These are phyloP conservation scores for Rhingia rostrata DNA, from an alignment of 2,888 invertebrate species.

Conservation along the genomic window DNA sequence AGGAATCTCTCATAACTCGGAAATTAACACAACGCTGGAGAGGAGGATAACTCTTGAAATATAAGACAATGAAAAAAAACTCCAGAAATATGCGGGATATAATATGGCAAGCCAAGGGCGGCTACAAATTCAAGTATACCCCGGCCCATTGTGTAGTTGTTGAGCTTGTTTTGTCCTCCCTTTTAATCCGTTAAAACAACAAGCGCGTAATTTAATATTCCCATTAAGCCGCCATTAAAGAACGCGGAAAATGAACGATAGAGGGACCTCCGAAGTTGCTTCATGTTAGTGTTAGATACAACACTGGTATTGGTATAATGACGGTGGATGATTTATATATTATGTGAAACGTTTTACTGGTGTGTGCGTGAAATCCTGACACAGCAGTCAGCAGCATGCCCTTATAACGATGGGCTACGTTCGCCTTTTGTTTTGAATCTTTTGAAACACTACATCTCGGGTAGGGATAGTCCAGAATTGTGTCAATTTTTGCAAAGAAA, in stretches of 20 bases:
- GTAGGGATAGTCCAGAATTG: neutral
- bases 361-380: constrained; percentile 25
- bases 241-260: constrained; percentile 73
- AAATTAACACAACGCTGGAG: constrained; percentile 61
- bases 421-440: constrained; percentile 27
- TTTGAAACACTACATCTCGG: neutral
- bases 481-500: constrained; percentile 26
- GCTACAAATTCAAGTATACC: constrained; percentile 33
- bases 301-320: constrained; percentile 2
- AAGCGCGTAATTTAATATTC: constrained; percentile 83
- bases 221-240: constrained; percentile 83
- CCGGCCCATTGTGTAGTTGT: constrained; percentile 57
- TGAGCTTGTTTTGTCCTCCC: constrained; percentile 65
- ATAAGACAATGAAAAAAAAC: constrained; percentile 26
- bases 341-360: neutral
- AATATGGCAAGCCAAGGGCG: constrained; percentile 18
- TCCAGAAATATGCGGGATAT: constrained; percentile 35
- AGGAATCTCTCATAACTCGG: constrained; percentile 66
- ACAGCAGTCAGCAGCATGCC: constrained; percentile 37
- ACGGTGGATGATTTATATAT: constrained; percentile 19
- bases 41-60: constrained; percentile 24
- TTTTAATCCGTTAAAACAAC: constrained; percentile 78
- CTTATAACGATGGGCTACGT: constrained; percentile 20
- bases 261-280: constrained; percentile 15
- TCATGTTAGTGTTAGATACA: neutral